Conservation (phyloP, 2,888 invertebrate species). For the Piscicola geometra region DNA sequence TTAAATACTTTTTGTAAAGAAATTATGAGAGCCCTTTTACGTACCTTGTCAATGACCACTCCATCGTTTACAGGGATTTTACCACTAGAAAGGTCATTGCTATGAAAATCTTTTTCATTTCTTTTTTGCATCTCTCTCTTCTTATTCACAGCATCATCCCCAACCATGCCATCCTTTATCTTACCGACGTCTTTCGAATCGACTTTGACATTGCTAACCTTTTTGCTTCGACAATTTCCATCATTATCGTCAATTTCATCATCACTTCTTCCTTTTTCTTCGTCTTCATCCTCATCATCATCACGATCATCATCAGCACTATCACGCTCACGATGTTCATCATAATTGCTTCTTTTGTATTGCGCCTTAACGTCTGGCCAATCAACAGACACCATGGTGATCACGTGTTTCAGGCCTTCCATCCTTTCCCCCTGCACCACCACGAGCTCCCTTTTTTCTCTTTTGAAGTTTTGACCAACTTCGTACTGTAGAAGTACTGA, state of each 20-base stretch:
- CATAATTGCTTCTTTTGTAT: background rate
- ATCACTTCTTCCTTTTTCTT: background rate
- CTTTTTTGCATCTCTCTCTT: too few relatives aligned
- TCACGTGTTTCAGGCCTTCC: constrained; percentile 32
- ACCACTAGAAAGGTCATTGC: too few relatives aligned
- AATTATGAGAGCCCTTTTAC: background rate
- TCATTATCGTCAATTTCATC: background rate
- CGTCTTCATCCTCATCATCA: background rate
- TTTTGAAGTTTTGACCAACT: constrained; percentile 24
- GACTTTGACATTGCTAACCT: too few relatives aligned
- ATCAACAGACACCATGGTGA: constrained; percentile 29
- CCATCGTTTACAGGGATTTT: too few relatives aligned
- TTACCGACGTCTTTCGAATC: too few relatives aligned
- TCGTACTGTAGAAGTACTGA: constrained; percentile 27
- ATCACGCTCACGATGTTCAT: background rate
- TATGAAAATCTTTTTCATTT: too few relatives aligned
- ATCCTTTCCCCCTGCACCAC: constrained; percentile 32
- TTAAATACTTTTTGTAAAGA: background rate
- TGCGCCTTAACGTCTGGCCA: constrained; percentile 7
- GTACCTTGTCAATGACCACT: too few relatives aligned
- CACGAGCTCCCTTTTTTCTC: constrained; percentile 20
- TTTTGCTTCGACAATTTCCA: background rate
- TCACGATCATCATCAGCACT: background rate
- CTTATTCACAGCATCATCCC: too few relatives aligned
- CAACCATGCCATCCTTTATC: too few relatives aligned